Conservation (phyloP, 2,113 vertebrate species). For the Aix galericulata region DNA sequence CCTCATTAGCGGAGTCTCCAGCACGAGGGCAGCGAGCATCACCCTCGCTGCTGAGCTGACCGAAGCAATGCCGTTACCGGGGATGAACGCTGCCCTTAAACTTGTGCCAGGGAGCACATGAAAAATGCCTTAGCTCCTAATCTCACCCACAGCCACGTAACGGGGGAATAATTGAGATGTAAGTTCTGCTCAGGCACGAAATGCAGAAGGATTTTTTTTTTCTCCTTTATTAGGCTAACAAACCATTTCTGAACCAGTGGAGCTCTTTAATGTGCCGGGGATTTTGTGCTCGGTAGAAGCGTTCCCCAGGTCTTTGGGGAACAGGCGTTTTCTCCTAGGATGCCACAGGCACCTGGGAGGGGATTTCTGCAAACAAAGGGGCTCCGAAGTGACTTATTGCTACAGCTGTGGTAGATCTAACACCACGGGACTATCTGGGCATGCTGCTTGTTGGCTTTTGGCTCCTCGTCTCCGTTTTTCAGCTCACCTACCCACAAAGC, state of each 20-base stretch:
- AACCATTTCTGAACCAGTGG: not conserved
- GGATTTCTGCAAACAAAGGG: not conserved
- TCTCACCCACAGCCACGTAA: not conserved
- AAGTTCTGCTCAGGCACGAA: constrained; percentile 29
- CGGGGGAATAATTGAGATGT: constrained; percentile 10
- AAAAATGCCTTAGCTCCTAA: not conserved
- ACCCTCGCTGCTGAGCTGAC: constrained; percentile 13
- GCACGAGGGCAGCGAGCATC: not conserved
- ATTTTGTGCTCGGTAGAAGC: not conserved
- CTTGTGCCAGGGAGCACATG: not conserved
- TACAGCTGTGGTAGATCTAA: not conserved
- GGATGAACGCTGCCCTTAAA: constrained; percentile 26
- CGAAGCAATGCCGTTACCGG: not conserved
- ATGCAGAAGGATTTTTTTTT: not conserved
- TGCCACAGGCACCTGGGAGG: not conserved
- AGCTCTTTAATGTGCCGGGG: not conserved
- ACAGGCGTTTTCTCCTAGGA: not conserved
- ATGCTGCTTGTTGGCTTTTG: not conserved
- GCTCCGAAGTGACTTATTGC: not conserved
- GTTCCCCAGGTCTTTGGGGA: not conserved
- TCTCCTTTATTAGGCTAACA: not conserved
- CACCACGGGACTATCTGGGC: rapidly evolving
- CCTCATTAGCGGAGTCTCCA: not conserved
- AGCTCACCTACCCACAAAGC: too few species aligned
- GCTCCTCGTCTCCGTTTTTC: not conserved